Evolutionary conservation across 2,888 invertebrate genomes (phyloP).

Genomic region (Acrocera orbiculus): DNA sequence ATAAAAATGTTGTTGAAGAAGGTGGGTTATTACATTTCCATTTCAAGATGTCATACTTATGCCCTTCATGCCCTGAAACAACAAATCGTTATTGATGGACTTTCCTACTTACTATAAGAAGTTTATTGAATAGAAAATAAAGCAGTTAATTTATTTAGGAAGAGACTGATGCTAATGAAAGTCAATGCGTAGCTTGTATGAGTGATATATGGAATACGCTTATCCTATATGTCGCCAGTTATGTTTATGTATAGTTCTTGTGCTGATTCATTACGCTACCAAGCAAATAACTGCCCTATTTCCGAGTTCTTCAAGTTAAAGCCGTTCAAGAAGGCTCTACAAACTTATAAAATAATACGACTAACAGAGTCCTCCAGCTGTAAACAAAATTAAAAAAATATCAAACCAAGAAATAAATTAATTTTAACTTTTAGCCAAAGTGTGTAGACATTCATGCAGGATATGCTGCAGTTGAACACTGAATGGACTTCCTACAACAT

Average conservation of each 20-base stretch:
- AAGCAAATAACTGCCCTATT: constrained; percentile 97
- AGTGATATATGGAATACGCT: constrained; percentile 93
- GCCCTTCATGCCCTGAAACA: constrained; percentile 91
- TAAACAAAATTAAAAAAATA: constrained; percentile 23
- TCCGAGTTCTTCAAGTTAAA: constrained; percentile 88
- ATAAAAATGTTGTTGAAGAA: constrained; percentile 36
- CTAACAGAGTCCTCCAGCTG: constrained; percentile 42
- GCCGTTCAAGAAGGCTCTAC: constrained; percentile 62
- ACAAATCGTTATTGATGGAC: constrained; percentile 92
- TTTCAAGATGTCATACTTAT: constrained; percentile 65
- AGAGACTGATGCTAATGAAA: constrained; percentile 83
- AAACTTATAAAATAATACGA: constrained; percentile 22
- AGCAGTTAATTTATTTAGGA: constrained; percentile 62
- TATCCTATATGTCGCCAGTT: constrained; percentile 90
- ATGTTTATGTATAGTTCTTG: constrained; percentile 93
- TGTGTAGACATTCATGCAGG: constrained; percentile 63
- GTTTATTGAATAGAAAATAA: constrained; percentile 99
- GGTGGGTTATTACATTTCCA: background rate
- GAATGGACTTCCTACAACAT: constrained; percentile 61
- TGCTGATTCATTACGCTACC: constrained; percentile 90
- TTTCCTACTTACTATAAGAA: constrained; percentile 92
- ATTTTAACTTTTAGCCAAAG: constrained; percentile 14
- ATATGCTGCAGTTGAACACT: constrained; percentile 87
- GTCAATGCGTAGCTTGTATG: constrained; percentile 99
- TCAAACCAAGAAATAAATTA: background rate